Evolutionary conservation across 1,140 invertebrate genomes (phyloP), one percentile per base, ranked within the genome.

Genomic region (Bombus picipes): DNA sequence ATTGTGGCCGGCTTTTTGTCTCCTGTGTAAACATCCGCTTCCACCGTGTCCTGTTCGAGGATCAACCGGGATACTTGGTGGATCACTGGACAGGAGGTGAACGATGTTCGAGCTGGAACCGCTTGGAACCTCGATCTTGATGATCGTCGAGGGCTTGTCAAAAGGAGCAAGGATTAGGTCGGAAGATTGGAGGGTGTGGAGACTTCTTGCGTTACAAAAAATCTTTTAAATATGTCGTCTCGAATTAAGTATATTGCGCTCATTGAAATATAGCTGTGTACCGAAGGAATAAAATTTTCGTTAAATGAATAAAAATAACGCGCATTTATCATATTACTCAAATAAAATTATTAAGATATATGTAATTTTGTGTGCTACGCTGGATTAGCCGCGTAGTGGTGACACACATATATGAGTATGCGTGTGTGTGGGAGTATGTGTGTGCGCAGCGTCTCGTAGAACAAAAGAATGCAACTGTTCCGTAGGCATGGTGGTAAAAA

Each of bases 1-100:
- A 88, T 91, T 89, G 86, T 79, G 43, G 70, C 85, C 62, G 59
- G 87, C 86, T 88, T 88, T 88, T 88, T 86, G 84, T 86, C 83
- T 83, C 87, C 85, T 86, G 77, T 86, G 87, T 88, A 86, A 88
- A 88, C 87, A 86, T 74, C 84, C 71, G 65, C 43, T 57, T 80
- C 85, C 75, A 75, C 72, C 77, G 59, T 39, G 72, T 86, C 85
- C 77, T 81, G 77, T 43, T 73, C 81, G 32, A 53, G 83, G 83
- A 84, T 84, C 76, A 84, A 84, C 83, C 12, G 74, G 76, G 83
- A 84, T 84, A 43, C 73, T 28, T 13, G 18, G 41, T 41, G 39
- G 71, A 82, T 82, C 59, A 39, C 37, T n/a, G 62, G 43, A 34
- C 59, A 22, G 53, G 2, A 15, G 34, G 37, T n/a, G 81, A 43